Conservation (phyloP, 92 coral and sea anemone species). For the Epizoanthus stellaris region DNA sequence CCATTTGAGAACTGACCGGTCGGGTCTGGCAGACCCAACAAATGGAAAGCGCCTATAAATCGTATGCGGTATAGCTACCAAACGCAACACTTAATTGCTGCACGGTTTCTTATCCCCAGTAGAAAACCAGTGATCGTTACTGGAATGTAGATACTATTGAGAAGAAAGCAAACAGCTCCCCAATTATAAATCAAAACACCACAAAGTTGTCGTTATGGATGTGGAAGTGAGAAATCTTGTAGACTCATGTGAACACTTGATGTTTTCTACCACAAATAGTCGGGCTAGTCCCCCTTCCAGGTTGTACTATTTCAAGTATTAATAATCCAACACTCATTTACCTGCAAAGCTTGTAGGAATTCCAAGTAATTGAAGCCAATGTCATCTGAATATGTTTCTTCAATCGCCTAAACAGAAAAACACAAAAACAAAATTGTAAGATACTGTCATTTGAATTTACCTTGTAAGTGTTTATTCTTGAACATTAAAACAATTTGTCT, state of each 20-base stretch:
- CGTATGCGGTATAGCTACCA: neutral
- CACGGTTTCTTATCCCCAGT: too few relatives aligned
- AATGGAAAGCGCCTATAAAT: neutral
- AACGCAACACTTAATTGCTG: neutral
- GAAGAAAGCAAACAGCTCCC: too few relatives aligned
- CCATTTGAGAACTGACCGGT: too few relatives aligned
- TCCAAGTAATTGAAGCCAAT: conserved; percentile 90
- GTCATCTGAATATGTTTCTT: conserved; percentile 86
- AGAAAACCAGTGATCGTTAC: too few relatives aligned
- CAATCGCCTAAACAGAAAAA: conserved; percentile 64
- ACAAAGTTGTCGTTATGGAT: too few relatives aligned
- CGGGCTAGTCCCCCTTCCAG: neutral
- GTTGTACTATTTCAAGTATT: neutral
- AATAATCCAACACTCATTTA: conserved; percentile 5
- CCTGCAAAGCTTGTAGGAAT: conserved; percentile 87
- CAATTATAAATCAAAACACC: too few relatives aligned
- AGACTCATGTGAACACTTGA: too few relatives aligned
- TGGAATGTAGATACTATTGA: too few relatives aligned
- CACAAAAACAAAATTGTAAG: neutral
- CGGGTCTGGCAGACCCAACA: too few relatives aligned
- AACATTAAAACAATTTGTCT: too few relatives aligned
- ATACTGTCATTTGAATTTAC: neutral
- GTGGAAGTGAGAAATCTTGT: too few relatives aligned
- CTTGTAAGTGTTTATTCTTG: too few relatives aligned
- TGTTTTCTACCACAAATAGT: neutral